Percentiles rank a stretch among this genome's conserved stretches.
Conservation (phyloP, 2,113 vertebrate genomes). For the Orcinus orca region DNA sequence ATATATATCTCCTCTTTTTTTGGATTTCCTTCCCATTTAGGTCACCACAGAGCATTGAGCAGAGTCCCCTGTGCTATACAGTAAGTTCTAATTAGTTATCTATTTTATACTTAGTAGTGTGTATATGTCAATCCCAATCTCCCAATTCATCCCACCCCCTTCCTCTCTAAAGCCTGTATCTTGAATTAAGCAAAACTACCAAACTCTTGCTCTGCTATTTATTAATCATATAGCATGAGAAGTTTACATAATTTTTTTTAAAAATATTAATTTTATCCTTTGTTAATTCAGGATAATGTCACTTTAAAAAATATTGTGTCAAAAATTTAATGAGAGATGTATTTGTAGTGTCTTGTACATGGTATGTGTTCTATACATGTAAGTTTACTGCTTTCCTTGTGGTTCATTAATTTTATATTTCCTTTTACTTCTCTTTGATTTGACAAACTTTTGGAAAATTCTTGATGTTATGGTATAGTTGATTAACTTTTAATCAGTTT, state of each 20-base stretch:
- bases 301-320: background rate
- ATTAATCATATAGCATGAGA: background rate
- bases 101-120: too few species aligned
- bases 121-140: too few species aligned
- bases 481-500: background rate
- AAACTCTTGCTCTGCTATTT: background rate
- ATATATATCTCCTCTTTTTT: too few species aligned
- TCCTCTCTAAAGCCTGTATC: background rate
- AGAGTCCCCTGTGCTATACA: too few species aligned
- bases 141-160: too few species aligned
- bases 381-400: background rate
- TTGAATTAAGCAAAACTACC: background rate
- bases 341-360: background rate
- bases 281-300: background rate
- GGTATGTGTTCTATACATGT: background rate
- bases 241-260: background rate
- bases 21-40: too few species aligned
- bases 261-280: background rate
- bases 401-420: background rate
- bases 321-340: background rate
- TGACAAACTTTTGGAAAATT: background rate
- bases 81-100: too few species aligned
- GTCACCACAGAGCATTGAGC: too few species aligned
- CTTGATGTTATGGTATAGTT: background rate
- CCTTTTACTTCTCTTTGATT: conserved; percentile 9